Base-by-base conservation (phyloP, 2,888 invertebrate genomes). In the Stenoptilia bipunctidactyla region DNA sequence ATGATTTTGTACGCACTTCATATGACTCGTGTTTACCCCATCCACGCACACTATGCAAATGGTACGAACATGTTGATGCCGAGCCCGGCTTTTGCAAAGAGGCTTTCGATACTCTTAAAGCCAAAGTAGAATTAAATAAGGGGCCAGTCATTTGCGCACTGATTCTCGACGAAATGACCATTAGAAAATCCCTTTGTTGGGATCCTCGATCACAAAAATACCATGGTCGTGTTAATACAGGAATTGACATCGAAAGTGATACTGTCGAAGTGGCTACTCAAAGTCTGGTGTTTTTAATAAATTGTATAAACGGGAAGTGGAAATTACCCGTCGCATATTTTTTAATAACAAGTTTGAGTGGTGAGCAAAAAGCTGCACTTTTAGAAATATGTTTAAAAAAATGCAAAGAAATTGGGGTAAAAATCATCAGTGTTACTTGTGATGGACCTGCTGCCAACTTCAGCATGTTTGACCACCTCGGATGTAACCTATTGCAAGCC, bases 401-500 rank as follows among this genome's bases (percentile, higher is more conserved):
- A 15, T 35, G 47, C 15, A 15, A 40, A 40, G 38, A 47, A 30
- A 45, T 43, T 15, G 46, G 47, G 10, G 42, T 50, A 2, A 38
- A 49, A 42, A 41, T 49, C 8, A 47, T 49, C 42, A 40, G 48
- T 3, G 34, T 52, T 13, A 51, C 50, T 6, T 50, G 45, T 41
- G 48, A 51, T 36, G 49, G 51, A 2, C 13, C 38, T 6, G 45
- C 39, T 38, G 37, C 45, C n/a, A 51, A 49, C 40, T 9, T 49
- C 15, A 44, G 43, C 2, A 48, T 49, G 44, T 43, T 47, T 8
- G 40, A 40, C 34, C 45, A 46, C 27, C 34, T n/a, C n/a, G n/a
- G n/a, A n/a, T 50, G 47, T 38, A 40, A 37, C 41, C 38, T 37
- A 45, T 9, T 14, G 41, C 10, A 15, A 43, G 46, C 15, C 47